Conservation (phyloP, 2,113 vertebrate species). For the Echinops telfairi region DNA sequence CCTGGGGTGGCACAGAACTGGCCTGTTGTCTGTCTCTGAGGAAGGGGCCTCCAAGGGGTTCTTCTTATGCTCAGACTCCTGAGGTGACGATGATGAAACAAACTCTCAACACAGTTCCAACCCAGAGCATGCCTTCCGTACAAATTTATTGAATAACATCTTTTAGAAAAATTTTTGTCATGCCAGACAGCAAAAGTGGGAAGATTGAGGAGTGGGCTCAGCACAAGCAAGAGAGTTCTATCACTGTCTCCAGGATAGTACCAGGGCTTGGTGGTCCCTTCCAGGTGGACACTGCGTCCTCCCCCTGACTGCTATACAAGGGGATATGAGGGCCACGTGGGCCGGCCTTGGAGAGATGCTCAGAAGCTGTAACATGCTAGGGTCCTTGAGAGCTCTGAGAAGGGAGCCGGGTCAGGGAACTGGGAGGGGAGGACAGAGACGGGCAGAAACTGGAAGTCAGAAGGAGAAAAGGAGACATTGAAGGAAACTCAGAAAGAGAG, state of each 20-base stretch:
- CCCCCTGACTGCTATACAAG: accelerated
- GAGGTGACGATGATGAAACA: not conserved
- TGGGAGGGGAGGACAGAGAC: not conserved
- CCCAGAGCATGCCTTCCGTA: not conserved
- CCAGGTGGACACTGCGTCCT: not conserved
- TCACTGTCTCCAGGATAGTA: not conserved
- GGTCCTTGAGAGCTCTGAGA: not conserved
- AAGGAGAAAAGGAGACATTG: not conserved
- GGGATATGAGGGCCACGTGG: not conserved
- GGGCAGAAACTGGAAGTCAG: not conserved
- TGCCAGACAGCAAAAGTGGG: not conserved
- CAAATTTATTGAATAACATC: not conserved
- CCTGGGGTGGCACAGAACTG: not conserved
- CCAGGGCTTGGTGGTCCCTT: not conserved
- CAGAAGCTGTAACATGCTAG: too few relatives aligned
- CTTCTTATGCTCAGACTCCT: not conserved
- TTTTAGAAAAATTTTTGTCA: not conserved
- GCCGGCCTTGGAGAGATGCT: not conserved
- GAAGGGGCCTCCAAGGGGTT: not conserved
- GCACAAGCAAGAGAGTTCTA: not conserved
- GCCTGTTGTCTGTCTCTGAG: not conserved
- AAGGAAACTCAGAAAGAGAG: not conserved
- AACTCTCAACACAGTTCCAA: not conserved
- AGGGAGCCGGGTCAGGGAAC: too few relatives aligned
- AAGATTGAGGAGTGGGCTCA: too few relatives aligned